Base-by-base conservation (phyloP, 2,113 vertebrate genomes). In the Apodemus sylvaticus region DNA sequence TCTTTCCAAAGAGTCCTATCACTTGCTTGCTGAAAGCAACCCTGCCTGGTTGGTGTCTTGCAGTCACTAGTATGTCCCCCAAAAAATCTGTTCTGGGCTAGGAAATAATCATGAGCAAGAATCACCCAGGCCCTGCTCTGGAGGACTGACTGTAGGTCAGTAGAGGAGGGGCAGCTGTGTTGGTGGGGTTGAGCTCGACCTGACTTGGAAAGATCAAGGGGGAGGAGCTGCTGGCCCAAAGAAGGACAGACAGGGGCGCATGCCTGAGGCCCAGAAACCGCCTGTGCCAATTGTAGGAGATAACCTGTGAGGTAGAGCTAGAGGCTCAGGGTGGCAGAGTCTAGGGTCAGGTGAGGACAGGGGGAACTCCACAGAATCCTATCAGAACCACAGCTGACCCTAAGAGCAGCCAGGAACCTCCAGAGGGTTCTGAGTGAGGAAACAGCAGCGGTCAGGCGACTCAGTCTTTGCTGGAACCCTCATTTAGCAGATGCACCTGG, bases 11-110 rank as follows among this genome's bases (percentile, higher is more conserved):
- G 78, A 95, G 24, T 74, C 76, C 48, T 76, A 42, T 58, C 31
- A 26, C 60, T 95, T 48, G 34, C 94, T 96, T 90, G 66, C 88
- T 71, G 79, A 60, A 48, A 20, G 93, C 68, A 79, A 20, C 42
- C 68, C 86, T 95, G 36, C 82, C n/a, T 89, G 34, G 51, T 53
- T 36, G 13, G 4, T 86, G 51, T 89, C 66, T 78, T 78, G 22
- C 13, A 87, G 79, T 88, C 74, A 92, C 85, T 77, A 53, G n/a
- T 88, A 91, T 36, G 96, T 88, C 53, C 77, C 85, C 79, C n/a
- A n/a, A 71, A 64, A 58, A 92, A 83, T 90, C 55, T 76, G 12
- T 48, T 90, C 19, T 89, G 58, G 34, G 64, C 90, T 74, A 89
- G 82, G 78, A 39, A 90, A 26, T 83, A 86, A 60, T 29, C 58